Percentiles rank a stretch among this genome's conserved stretches.
Evolutionary conservation across 2,113 vertebrate species (phyloP).

Genomic region (Protobothrops flavoviridis): DNA sequence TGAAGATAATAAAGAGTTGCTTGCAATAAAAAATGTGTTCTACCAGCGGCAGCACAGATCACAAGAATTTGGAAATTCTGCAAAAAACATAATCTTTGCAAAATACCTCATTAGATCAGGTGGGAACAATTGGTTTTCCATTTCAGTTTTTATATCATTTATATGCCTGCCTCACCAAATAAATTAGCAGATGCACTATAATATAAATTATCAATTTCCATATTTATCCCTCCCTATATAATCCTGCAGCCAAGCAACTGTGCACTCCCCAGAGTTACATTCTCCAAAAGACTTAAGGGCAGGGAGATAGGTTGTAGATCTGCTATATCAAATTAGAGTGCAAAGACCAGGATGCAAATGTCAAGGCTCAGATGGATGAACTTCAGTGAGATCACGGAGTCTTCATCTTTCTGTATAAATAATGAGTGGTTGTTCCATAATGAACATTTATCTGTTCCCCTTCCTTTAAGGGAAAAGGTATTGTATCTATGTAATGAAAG

Average conservation of each 20-base stretch:
- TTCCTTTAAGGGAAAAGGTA: background rate
- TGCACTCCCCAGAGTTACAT: background rate
- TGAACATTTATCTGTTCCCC: background rate
- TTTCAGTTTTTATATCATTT: background rate
- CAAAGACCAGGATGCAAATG: background rate
- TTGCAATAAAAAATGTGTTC: background rate
- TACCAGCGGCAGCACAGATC: background rate
- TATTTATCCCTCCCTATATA: background rate
- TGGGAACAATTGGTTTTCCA: background rate
- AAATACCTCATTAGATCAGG: background rate
- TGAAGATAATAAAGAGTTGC: background rate
- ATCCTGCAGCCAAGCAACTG: background rate
- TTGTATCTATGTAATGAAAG: background rate
- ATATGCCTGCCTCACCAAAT: background rate
- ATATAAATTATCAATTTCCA: background rate
- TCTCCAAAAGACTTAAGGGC: background rate
- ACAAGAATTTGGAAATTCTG: background rate
- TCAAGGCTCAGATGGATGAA: background rate
- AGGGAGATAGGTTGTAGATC: background rate
- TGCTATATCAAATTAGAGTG: background rate
- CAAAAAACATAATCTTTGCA: background rate
- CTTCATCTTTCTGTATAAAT: background rate
- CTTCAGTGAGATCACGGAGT: background rate
- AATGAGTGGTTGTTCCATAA: background rate
- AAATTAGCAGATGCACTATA: background rate